Percentiles rank a stretch among this genome's conserved stretches.
Evolutionary conservation across 2,113 vertebrate species (phyloP).

Genomic region (Engystomops pustulosus): DNA sequence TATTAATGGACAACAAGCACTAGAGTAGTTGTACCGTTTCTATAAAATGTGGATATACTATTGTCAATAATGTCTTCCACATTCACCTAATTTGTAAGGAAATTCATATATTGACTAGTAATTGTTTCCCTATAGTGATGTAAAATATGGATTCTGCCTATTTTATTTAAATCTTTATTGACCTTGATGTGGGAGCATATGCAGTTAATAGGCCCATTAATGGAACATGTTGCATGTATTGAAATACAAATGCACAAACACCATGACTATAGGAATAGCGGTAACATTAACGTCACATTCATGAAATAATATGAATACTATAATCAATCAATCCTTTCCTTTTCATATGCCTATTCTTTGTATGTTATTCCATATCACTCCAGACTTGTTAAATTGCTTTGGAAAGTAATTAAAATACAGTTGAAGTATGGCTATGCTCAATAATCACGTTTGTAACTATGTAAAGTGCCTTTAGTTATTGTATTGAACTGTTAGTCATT

Average conservation of each 20-base stretch:
- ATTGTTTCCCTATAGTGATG: too few relatives aligned
- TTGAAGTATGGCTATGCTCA: neutral
- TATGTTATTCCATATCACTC: neutral
- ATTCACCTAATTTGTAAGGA: too few relatives aligned
- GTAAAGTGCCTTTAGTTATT: constrained; percentile 1
- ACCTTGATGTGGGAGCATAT: neutral
- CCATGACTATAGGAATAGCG: neutral
- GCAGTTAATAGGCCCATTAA: neutral
- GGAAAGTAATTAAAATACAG: neutral
- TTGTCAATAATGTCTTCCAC: too few relatives aligned
- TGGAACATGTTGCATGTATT: neutral
- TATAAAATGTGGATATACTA: too few relatives aligned
- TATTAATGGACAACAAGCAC: too few relatives aligned
- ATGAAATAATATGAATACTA: neutral
- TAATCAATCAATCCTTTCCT: neutral
- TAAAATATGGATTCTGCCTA: too few relatives aligned
- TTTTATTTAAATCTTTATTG: neutral
- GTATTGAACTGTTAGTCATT: neutral
- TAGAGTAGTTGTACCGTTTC: too few relatives aligned
- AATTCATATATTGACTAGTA: too few relatives aligned
- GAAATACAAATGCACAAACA: neutral
- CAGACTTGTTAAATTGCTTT: neutral
- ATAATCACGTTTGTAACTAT: neutral
- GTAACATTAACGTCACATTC: neutral
- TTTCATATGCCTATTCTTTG: neutral